Conservation (phyloP, 1,140 invertebrate genomes). For the Lordiphosa collinella region DNA sequence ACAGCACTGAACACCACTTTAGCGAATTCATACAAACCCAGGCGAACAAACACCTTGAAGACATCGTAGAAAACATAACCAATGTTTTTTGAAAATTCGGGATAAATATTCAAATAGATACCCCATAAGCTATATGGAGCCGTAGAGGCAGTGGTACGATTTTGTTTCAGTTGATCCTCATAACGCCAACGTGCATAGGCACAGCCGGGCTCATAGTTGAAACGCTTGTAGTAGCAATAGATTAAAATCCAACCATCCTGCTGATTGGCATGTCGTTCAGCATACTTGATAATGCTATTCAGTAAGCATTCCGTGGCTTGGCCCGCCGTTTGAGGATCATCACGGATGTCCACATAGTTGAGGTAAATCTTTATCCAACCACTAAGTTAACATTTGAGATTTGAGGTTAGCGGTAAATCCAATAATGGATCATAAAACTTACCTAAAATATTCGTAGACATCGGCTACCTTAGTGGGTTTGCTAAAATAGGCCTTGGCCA, state of each 20-base stretch:
- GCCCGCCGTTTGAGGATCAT: slow-evolving; percentile 26
- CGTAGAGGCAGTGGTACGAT: neutral
- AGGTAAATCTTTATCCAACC: slow-evolving; percentile 53
- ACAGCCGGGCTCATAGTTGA: slow-evolving; percentile 44
- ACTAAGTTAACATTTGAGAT: slow-evolving; percentile 9
- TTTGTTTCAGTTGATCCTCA: slow-evolving; percentile 8
- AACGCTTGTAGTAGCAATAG: slow-evolving; percentile 50
- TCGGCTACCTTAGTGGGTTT: neutral
- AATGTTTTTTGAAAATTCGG: neutral
- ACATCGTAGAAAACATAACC: slow-evolving; percentile 27
- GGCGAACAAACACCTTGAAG: slow-evolving; percentile 32
- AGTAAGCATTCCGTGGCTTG: slow-evolving; percentile 54
- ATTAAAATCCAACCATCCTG: slow-evolving; percentile 55
- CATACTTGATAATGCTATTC: slow-evolving; percentile 21
- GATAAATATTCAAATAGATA: slow-evolving; percentile 13
- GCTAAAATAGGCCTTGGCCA: slow-evolving; percentile 24
- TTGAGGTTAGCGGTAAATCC: neutral
- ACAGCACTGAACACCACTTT: slow-evolving; percentile 42
- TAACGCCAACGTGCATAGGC: slow-evolving; percentile 44
- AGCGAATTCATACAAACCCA: slow-evolving; percentile 59
- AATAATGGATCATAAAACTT: slow-evolving; percentile 5
- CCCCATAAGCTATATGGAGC: slow-evolving; percentile 31
- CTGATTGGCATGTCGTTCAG: slow-evolving; percentile 1
- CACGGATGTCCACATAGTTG: slow-evolving; percentile 30
- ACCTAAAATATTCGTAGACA: slow-evolving; percentile 39